These are phyloP conservation scores for Stercorarius parasiticus DNA, from an alignment of 2,113 vertebrate species.

Conservation along the genomic window DNA sequence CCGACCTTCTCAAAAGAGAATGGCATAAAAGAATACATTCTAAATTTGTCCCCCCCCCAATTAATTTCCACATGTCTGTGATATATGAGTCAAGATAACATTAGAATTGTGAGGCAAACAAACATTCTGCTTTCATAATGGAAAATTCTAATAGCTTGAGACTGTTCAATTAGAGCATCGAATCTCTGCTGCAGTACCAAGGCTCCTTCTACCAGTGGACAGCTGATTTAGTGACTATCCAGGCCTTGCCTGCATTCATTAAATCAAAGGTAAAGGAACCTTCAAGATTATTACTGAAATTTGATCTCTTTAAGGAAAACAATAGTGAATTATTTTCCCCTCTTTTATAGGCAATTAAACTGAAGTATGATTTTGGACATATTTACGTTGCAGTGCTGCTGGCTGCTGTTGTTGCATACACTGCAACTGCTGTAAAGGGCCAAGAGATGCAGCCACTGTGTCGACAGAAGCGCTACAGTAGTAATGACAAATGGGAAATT, in stretches of 20 bases:
- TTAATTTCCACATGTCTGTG: background rate
- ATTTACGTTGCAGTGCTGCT: background rate
- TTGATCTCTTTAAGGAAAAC: background rate
- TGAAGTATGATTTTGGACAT: background rate
- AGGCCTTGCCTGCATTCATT: background rate
- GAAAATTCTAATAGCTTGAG: background rate
- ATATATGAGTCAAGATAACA: background rate
- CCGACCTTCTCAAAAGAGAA: background rate
- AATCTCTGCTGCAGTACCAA: background rate
- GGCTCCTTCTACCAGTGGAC: background rate
- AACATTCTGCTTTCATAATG: background rate
- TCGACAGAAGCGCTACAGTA: background rate
- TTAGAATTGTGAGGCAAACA: background rate
- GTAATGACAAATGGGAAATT: background rate
- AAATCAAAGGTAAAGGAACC: background rate
- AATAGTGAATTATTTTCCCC: background rate
- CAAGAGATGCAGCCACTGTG: background rate
- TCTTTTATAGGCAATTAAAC: background rate
- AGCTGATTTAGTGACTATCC: constrained; percentile 3
- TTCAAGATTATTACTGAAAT: background rate
- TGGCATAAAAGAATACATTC: background rate
- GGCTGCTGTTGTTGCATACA: background rate
- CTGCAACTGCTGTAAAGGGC: background rate
- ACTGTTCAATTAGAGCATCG: background rate
- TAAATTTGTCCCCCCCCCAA: background rate